A percentile compares a stretch with the other conserved stretches of the same genome.
Conservation (phyloP, 2,797 vertebrate genomes). For the Scomberomorus guttatus region DNA sequence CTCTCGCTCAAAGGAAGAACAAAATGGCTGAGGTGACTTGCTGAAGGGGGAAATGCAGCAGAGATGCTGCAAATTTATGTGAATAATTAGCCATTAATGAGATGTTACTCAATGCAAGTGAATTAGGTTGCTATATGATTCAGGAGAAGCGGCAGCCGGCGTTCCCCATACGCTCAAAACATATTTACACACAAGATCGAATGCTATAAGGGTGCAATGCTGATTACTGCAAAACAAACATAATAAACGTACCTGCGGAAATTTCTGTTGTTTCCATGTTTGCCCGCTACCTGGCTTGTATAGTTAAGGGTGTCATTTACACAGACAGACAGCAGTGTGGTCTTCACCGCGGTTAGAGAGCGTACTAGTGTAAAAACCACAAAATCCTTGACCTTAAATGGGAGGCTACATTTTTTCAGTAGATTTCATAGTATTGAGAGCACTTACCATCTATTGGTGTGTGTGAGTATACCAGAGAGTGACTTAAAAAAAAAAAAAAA, state of each 20-base stretch:
- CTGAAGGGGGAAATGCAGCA: constrained; percentile 39
- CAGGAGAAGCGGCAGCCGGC: constrained; percentile 17
- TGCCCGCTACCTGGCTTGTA: background rate
- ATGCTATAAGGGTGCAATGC: constrained; percentile 25
- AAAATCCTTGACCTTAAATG: constrained; percentile 59
- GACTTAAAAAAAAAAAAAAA: too few relatives aligned
- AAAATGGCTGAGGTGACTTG: constrained; percentile 81
- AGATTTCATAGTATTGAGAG: constrained; percentile 6
- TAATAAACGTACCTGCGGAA: constrained; percentile 15
- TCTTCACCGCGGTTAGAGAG: constrained; percentile 22
- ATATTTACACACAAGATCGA: constrained; percentile 42
- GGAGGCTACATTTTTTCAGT: constrained; percentile 2
- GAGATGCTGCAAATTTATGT: constrained; percentile 47
- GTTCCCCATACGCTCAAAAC: constrained; percentile 2
- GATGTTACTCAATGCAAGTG: constrained; percentile 43
- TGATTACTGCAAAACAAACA: constrained; percentile 48
- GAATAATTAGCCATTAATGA: constrained; percentile 65
- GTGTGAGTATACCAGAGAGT: constrained; percentile 14
- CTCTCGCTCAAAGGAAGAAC: constrained; percentile 76
- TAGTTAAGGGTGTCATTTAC: constrained; percentile 1
- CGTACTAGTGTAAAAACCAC: constrained; percentile 50
- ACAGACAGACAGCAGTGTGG: constrained; percentile 23
- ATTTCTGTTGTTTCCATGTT: constrained; percentile 6
- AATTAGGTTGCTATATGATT: constrained; percentile 18
- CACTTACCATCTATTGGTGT: constrained; percentile 14